Percentiles rank a stretch among this genome's conserved stretches.
These are phyloP conservation scores for Procambarus virginalis DNA, from an alignment of 1,140 invertebrate species.

Conservation along the genomic window DNA sequence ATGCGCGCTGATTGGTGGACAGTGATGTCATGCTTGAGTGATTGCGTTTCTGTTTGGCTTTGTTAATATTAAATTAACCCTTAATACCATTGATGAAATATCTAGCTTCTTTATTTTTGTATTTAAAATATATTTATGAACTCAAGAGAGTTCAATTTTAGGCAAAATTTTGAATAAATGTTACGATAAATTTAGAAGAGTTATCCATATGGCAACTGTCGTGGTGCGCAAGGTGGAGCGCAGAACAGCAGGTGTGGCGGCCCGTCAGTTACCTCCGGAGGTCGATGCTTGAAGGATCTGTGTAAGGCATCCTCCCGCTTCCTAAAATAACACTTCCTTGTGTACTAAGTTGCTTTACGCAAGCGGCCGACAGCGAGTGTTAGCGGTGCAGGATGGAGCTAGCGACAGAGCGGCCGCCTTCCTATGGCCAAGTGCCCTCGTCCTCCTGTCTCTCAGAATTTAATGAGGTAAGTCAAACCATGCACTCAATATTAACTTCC, in stretches of 20 bases:
- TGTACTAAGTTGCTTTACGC: not conserved
- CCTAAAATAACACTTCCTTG: not conserved
- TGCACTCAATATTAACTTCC: no score
- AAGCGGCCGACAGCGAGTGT: no score
- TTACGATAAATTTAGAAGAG: not conserved
- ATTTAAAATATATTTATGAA: not conserved
- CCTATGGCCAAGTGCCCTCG: conserved; percentile 4
- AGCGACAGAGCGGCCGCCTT: conserved; percentile 20
- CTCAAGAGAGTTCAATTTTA: not conserved
- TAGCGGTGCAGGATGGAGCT: conserved; percentile 10
- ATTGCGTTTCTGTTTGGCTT: not conserved
- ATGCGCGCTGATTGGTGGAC: not conserved
- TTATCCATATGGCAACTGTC: not conserved
- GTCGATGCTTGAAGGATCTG: not conserved
- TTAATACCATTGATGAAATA: not conserved
- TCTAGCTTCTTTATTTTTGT: not conserved
- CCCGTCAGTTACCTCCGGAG: not conserved
- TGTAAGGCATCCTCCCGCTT: not conserved
- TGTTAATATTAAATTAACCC: not conserved
- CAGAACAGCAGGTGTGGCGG: not conserved
- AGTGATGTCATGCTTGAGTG: conserved; percentile 14
- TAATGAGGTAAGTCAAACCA: conserved; percentile 22
- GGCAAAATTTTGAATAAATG: not conserved
- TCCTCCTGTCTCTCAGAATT: conserved; percentile 30
- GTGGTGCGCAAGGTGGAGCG: not conserved